These are phyloP conservation scores for Trissoscelio sp. DNA, from an alignment of 2,888 invertebrate species.

Conservation along the genomic window DNA sequence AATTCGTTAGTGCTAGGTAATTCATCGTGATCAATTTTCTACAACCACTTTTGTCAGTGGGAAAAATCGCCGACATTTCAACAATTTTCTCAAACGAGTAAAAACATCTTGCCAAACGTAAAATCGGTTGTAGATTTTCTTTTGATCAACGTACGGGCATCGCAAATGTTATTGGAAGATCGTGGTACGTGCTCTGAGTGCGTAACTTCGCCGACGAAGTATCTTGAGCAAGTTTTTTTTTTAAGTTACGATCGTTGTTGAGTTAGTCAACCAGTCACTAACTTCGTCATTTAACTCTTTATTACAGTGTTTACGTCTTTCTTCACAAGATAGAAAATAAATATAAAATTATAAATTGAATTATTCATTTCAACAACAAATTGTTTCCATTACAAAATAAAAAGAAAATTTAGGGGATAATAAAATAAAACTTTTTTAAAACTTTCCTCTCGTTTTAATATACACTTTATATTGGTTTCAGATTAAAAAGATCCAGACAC, in stretches of 20 bases:
- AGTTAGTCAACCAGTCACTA: slow-evolving; percentile 69
- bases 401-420: too few relatives aligned
- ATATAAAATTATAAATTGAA: not conserved
- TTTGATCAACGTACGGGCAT: slow-evolving; percentile 41
- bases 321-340: slow-evolving; percentile 23
- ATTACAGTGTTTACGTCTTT: slow-evolving; percentile 49
- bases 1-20: not conserved
- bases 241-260: slow-evolving; percentile 69
- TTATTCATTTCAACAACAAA: not conserved
- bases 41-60: slow-evolving; percentile 4
- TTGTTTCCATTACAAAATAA: too few relatives aligned
- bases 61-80: slow-evolving; percentile 39
- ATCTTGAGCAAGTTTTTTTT: slow-evolving; percentile 72
- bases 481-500: too few relatives aligned
- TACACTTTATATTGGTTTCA: too few relatives aligned
- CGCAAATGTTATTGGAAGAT: slow-evolving; percentile 53
- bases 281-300: slow-evolving; percentile 61
- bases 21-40: slow-evolving; percentile 14
- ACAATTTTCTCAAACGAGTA: slow-evolving; percentile 43
- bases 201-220: slow-evolving; percentile 57
- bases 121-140: slow-evolving; percentile 55
- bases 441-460: too few relatives aligned
- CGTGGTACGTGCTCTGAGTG: slow-evolving; percentile 50
- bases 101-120: slow-evolving; percentile 47
- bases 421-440: too few relatives aligned